Evolutionary conservation across 2,797 vertebrate genomes (phyloP), one percentile per base, ranked within the genome.

Genomic region (Sebastes trivittatus): DNA sequence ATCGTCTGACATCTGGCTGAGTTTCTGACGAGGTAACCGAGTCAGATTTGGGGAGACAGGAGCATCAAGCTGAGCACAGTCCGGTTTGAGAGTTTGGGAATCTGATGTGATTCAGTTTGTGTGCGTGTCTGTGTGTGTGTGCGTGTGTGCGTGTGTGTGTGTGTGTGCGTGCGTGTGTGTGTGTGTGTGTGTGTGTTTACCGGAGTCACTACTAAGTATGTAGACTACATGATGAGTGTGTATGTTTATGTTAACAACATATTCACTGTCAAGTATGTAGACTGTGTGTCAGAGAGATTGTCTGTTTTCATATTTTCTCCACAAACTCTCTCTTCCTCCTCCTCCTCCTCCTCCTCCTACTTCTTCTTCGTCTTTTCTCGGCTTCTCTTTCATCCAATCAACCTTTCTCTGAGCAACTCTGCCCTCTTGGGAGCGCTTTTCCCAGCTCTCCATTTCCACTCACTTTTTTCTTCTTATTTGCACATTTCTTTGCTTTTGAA

Each of bases 401-500:
- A 49, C 46, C 46, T 49, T 49, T 49, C 46, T 49, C 0, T 49
- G 46, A 49, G 18, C 46, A 49, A 49, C 46, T 20, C 46, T 49
- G 46, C 46, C 46, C 18, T 49, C 46, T 49, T 49, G 46, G 46
- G 18, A 49, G 7, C 46, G 18, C 46, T 49, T 49, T 49, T 49
- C 46, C 46, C 46, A 49, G 46, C 46, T 49, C 46, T 49, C 18
- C 46, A 49, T 49, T 49, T 49, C 46, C 18, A 20, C 46, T 49
- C 18, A 49, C 46, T 49, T 42, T 42, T 42, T 42, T 49, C 46
- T 49, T 49, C 46, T 46, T 46, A 46, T 46, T 46, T 46, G 42
- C 59, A 42, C 11, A n/a, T 77, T 56, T 72, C 74, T 61, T 54
- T 11, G 2, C 60, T 58, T 78, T 62, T 54, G 42, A 81, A 70